Base-by-base conservation (phyloP, 2,888 invertebrate genomes). In the Platypus cylindrus region DNA sequence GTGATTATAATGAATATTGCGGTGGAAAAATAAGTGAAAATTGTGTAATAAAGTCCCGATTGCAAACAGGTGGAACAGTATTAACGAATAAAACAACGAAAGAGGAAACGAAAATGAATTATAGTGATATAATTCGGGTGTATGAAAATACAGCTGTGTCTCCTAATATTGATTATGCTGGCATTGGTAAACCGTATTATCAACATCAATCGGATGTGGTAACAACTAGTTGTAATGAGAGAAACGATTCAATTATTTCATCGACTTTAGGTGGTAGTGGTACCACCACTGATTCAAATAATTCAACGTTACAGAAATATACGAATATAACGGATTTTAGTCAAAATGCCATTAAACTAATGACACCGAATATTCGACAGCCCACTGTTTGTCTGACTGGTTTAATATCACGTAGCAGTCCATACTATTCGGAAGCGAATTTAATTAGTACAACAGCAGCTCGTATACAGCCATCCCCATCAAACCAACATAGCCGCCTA, bases 21-120 rank as follows among this genome's bases (percentile, higher is more conserved):
- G n/a, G n/a, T n/a, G 47, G 49, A 3, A 61, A 64, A 44, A 33
- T 61, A 36, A 61, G 60, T 36, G 62, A 62, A 43, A 63, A 62
- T 44, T 72, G 83, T 42, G 80, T 87, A 41, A 80, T 87, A 13
- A 75, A 83, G 49, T 83, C 84, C 1, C 79, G 82, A 1, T 62
- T 87, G 36, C 77, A 86, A 52, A 85, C 86, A 0, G 87, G 87
- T 17, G 86, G 85, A 11, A 84, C 82, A n/a, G 70, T 73, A 32
- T 41, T 62, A 29, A 61, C 62, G 28, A 60, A 58, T 35, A 58
- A 58, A 41, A 45, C 55, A 2, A 52, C 47, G 32, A 53, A 51
- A 38, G 46, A 48, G 18, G 53, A 55, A 32, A 17, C 50, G 16
- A 44, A 50, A 28, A 37, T 48, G 3, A n/a, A n/a, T n/a, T 48